Evolutionary conservation across 2,113 vertebrate genomes (phyloP).

Genomic region (Heliornis fulica): DNA sequence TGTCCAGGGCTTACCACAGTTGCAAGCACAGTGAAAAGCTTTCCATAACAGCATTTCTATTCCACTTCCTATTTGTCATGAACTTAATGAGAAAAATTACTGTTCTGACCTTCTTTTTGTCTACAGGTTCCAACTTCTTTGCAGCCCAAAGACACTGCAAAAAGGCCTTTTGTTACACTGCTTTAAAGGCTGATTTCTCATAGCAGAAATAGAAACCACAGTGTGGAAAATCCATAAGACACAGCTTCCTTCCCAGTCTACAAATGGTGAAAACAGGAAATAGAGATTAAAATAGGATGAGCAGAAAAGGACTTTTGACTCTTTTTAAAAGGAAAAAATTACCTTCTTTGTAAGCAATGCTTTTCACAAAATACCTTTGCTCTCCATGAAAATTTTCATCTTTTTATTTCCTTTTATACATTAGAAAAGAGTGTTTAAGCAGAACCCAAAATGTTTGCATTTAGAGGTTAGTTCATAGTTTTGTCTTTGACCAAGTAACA

Average conservation of each 20-base stretch:
- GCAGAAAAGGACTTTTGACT: not conserved
- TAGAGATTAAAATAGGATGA: not conserved
- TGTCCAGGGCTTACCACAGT: not conserved
- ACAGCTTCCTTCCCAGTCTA: conserved; percentile 10
- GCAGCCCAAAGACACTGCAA: not conserved
- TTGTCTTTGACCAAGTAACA: not conserved
- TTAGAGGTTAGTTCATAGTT: not conserved
- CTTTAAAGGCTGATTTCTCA: not conserved
- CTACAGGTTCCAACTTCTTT: not conserved
- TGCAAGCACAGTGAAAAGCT: not conserved
- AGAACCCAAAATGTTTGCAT: not conserved
- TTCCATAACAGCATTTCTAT: not conserved
- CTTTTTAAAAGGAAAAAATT: not conserved
- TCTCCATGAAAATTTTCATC: not conserved
- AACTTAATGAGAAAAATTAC: not conserved
- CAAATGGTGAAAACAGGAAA: conserved; percentile 31
- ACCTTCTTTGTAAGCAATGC: not conserved
- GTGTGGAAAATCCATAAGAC: not conserved
- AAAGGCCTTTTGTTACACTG: not conserved
- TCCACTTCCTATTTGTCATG: not conserved
- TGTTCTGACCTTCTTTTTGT: not conserved
- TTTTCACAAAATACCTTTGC: not conserved
- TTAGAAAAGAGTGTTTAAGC: not conserved
- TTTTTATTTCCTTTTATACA: not conserved
- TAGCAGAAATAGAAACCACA: not conserved